Evolutionary conservation across 2,888 invertebrate species (phyloP).

Genomic region (Iselma pallidipennis): DNA sequence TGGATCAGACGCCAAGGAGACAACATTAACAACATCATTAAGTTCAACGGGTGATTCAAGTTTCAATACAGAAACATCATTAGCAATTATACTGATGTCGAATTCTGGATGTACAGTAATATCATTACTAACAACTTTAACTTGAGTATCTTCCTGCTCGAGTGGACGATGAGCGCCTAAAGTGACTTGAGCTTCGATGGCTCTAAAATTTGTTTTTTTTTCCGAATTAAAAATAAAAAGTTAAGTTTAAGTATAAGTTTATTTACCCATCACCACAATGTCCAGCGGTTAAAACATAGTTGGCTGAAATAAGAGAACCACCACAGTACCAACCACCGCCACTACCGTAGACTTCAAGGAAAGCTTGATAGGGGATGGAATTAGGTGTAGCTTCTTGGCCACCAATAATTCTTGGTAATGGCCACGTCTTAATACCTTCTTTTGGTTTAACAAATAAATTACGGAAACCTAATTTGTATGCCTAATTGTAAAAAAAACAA

Average conservation of each 20-base stretch:
- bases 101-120: too few species aligned
- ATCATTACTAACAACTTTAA: too few species aligned
- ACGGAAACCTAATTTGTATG: not conserved
- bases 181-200: not conserved
- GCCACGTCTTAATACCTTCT: not conserved
- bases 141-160: too few species aligned
- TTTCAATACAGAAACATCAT: conserved; percentile 45
- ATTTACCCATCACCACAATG: too few species aligned
- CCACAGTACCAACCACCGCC: conserved; percentile 24
- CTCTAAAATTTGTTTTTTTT: too few species aligned
- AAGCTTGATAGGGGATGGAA: conserved; percentile 29
- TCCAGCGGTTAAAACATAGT: too few species aligned
- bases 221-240: not conserved
- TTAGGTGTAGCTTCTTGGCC: conserved; percentile 29
- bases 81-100: conserved; percentile 26
- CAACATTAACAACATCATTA: too few species aligned
- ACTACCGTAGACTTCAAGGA: conserved; percentile 3
- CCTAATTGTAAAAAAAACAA: too few species aligned
- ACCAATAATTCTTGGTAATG: conserved; percentile 22
- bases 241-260: not conserved
- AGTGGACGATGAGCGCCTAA: conserved; percentile 40
- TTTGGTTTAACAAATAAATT: not conserved
- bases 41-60: conserved; percentile 31
- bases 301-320: conserved; percentile 27
- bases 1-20: too few species aligned